Evolutionary conservation across 2,797 vertebrate genomes (phyloP).

Genomic region (Spheniscus humboldti): DNA sequence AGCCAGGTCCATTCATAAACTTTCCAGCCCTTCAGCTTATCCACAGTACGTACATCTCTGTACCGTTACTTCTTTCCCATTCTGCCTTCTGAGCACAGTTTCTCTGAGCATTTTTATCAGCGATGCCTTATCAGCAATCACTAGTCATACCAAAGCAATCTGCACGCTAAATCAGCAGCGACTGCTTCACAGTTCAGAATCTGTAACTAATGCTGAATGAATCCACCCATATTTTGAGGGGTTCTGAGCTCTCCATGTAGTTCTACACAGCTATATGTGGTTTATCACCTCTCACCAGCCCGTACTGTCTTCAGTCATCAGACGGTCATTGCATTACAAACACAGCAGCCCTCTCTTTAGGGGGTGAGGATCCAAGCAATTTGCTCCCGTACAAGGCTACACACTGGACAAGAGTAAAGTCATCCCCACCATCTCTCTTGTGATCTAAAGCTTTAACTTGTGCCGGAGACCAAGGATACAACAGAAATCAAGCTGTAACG

Average conservation of each 20-base stretch:
- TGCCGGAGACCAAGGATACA: neutral
- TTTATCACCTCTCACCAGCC: neutral
- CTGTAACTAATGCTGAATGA: neutral
- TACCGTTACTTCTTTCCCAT: neutral
- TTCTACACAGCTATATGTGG: rapidly evolving
- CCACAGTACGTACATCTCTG: neutral
- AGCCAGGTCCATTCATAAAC: neutral
- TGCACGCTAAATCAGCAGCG: neutral
- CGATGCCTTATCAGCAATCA: neutral
- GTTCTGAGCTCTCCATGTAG: neutral
- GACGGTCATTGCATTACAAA: rapidly evolving
- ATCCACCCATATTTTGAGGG: neutral
- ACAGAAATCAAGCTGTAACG: neutral
- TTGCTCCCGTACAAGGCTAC: neutral
- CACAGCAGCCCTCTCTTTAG: neutral
- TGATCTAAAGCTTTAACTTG: neutral
- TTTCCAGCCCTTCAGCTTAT: neutral
- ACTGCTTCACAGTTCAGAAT: no score
- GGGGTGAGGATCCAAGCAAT: neutral
- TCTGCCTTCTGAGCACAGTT: neutral
- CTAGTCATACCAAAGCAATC: neutral
- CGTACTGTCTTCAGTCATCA: no score
- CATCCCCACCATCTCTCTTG: neutral
- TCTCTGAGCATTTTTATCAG: neutral
- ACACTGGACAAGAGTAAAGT: neutral